Evolutionary conservation across 2,797 vertebrate genomes (phyloP), one percentile per base, ranked within the genome.

Genomic region (Mallotus villosus): DNA sequence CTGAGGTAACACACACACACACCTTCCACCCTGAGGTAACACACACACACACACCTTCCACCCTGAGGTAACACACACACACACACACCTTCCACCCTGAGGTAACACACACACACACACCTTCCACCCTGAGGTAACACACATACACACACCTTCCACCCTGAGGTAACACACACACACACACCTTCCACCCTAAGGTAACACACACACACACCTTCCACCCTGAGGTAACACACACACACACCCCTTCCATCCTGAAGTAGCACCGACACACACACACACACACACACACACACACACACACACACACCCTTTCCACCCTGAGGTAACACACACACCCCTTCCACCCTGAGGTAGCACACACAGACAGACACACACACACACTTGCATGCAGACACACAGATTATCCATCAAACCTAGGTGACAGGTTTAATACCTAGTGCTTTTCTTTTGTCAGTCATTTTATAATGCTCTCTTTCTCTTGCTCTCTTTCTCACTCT

Each of bases 1-100:
- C n/a, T n/a, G n/a, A n/a, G n/a, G n/a, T n/a, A n/a, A n/a, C n/a
- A 2, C 29, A 17, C 11, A 17, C 60, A 24, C 98, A 99, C 71
- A 95, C 96, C 76, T 99, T 97, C 85, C 98, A 99, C 81, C 95
- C 96, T 22, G 96, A 99, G 93, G 98, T 98, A 84, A 91, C 96
- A 78, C 95, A 97, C 12, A 97, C 97, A 19, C 97, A 98, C 85
- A 95, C 95, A n/a, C n/a, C n/a, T n/a, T n/a, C n/a, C n/a, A n/a
- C n/a, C n/a, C n/a, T n/a, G n/a, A n/a, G n/a, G n/a, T n/a, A n/a
- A n/a, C n/a, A n/a, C n/a, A n/a, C n/a, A n/a, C n/a, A 58, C 99
- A 97, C 85, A 32, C 27, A 29, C 27, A 2, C 2, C 27, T 27
- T 27, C 27, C 27, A 27, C 27, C 27, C 27, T 27, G 27, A 27